Conservation (phyloP, 2,888 invertebrate species). For the Galerucella nymphaeae region DNA sequence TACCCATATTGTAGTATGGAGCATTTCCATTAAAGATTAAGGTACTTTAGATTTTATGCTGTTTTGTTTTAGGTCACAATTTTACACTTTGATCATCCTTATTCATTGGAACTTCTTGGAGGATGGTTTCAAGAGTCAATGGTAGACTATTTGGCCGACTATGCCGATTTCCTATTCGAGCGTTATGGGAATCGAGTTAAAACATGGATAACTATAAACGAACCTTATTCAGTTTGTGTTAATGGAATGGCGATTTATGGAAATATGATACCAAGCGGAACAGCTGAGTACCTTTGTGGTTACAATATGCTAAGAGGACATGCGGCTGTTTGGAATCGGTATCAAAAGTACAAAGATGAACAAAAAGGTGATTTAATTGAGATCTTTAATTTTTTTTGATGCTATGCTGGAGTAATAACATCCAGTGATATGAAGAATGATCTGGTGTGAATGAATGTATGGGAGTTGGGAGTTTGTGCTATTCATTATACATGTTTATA, state of each 20-base stretch:
- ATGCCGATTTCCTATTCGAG: conserved; percentile 67
- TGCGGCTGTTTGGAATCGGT: conserved; percentile 71
- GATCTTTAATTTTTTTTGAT: too few relatives aligned
- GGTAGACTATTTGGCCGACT: conserved; percentile 73
- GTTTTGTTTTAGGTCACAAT: conserved; percentile 43
- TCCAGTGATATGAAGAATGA: too few relatives aligned
- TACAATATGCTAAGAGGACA: conserved; percentile 75
- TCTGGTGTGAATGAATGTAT: too few relatives aligned
- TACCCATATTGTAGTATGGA: too few relatives aligned
- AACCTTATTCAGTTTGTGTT: conserved; percentile 61
- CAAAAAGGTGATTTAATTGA: conserved; percentile 61
- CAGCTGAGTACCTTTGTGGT: conserved; percentile 71
- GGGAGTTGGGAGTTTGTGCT: too few relatives aligned
- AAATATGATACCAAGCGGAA: conserved; percentile 60
- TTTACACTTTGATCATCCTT: conserved; percentile 48
- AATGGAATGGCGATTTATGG: conserved; percentile 62
- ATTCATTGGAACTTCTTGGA: conserved; percentile 66
- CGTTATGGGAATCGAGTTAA: conserved; percentile 61
- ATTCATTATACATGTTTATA: too few relatives aligned
- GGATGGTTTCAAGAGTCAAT: conserved; percentile 73
- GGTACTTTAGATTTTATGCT: too few relatives aligned
- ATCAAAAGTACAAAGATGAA: conserved; percentile 67
- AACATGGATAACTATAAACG: conserved; percentile 70
- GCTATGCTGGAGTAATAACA: too few relatives aligned
- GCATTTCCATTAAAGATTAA: too few relatives aligned